These are phyloP conservation scores for Tethya wilhelma DNA, from an alignment of 37 sponge, comb jelly and placozoan genomes.

Conservation along the genomic window DNA sequence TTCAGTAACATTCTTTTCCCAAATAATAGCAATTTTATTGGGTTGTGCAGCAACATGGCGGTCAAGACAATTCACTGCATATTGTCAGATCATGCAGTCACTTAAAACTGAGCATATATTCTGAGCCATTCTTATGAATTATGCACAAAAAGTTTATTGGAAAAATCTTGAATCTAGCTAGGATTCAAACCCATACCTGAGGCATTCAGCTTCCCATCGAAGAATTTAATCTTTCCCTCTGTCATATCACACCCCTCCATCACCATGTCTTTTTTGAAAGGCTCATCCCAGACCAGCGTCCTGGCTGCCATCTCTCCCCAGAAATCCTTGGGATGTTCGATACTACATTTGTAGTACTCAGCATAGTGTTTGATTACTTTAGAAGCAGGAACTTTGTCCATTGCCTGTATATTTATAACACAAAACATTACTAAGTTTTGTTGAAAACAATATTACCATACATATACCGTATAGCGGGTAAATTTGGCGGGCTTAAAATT, in stretches of 20 bases:
- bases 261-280: constrained; percentile 6
- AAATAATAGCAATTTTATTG: constrained; percentile 60
- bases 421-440: too few species aligned
- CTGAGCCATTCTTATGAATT: too few species aligned
- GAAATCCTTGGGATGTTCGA: constrained; percentile 31
- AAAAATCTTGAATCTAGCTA: neutral
- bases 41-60: constrained; percentile 46
- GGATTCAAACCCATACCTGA: constrained; percentile 23
- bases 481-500: too few species aligned
- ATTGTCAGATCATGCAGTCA: too few species aligned
- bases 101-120: too few species aligned
- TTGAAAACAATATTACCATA: too few species aligned
- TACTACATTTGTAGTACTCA: neutral
- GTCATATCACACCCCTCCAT: constrained; percentile 37
- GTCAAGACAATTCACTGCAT: constrained; percentile 77
- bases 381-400: neutral
- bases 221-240: constrained; percentile 50
- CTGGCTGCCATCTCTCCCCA: constrained; percentile 45
- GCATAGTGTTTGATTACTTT: neutral
- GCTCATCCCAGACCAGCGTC: constrained; percentile 28
- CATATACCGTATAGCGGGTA: too few species aligned
- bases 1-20: constrained; percentile 81
- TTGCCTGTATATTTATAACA: too few species aligned
- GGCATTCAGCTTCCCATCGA: constrained; percentile 67
- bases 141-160: too few species aligned